Conservation (phyloP, 2,888 invertebrate genomes). For the Drosophila nigritarsus region DNA sequence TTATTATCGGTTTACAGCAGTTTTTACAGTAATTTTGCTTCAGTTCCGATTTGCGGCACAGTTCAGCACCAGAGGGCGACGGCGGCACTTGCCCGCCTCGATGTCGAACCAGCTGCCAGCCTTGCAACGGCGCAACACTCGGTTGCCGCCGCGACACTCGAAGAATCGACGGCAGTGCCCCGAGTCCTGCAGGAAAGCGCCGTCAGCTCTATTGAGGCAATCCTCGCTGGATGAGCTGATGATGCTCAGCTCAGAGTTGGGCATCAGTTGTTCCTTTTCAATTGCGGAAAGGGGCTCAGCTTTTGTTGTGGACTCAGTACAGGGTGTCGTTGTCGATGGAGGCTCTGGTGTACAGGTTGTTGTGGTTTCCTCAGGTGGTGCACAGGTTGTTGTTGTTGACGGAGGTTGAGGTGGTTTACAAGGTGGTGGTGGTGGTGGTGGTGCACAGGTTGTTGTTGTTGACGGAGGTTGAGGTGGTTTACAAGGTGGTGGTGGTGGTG, state of each 20-base stretch:
- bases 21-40: constrained; percentile 6
- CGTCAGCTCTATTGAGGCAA: constrained; percentile 44
- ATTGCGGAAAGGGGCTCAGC: neutral
- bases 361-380: neutral
- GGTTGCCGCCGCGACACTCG: constrained; percentile 45
- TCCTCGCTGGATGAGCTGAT: constrained; percentile 34
- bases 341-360: constrained; percentile 1
- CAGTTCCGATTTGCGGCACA: constrained; percentile 60
- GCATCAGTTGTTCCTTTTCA: neutral
- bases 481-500: neutral
- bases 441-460: neutral
- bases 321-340: constrained; percentile 6
- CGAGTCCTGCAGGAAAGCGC: constrained; percentile 50
- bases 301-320: neutral
- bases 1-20: constrained; percentile 7
- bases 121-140: constrained; percentile 42
- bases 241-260: constrained; percentile 1
- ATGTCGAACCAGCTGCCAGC: constrained; percentile 60
- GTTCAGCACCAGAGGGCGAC: constrained; percentile 47
- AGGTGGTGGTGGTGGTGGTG: neutral
- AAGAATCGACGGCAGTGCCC: constrained; percentile 61
- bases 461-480: neutral
- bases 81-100: constrained; percentile 47
- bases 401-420: neutral
- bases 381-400: neutral